Evolutionary conservation across 2,888 invertebrate genomes (phyloP).

Genomic region (Gryllus longicercus): DNA sequence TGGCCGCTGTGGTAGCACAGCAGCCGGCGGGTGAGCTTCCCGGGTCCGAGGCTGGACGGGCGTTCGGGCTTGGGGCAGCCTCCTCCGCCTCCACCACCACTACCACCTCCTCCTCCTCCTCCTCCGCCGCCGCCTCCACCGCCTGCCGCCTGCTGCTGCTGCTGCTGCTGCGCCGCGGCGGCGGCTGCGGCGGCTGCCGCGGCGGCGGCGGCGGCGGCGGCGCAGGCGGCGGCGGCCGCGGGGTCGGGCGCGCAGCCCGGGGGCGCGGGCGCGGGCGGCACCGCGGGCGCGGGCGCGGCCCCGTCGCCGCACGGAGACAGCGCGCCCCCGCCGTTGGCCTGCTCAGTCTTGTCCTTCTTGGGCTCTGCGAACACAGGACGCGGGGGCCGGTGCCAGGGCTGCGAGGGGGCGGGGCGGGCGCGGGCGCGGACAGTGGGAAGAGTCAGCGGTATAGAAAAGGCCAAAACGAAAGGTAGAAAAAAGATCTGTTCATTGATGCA

Average conservation of each 20-base stretch:
- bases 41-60: conserved; percentile 70
- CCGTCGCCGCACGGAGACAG: conserved; percentile 39
- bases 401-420: background rate
- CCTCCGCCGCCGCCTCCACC: conserved; percentile 46
- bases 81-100: conserved; percentile 6
- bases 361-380: conserved; percentile 68
- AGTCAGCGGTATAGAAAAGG: too few relatives aligned
- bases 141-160: conserved; percentile 46
- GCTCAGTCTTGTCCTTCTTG: conserved; percentile 88
- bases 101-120: conserved; percentile 45
- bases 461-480: too few relatives aligned
- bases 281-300: conserved; percentile 39
- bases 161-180: background rate
- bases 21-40: conserved; percentile 70
- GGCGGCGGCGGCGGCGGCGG: conserved; percentile 76
- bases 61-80: conserved; percentile 68
- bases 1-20: conserved; percentile 79
- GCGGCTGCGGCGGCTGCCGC: conserved; percentile 69
- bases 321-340: conserved; percentile 59
- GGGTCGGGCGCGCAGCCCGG: conserved; percentile 39
- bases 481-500: too few relatives aligned
- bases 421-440: background rate
- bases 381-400: background rate
- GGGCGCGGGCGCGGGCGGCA: conserved; percentile 36
- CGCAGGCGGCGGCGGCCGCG: conserved; percentile 46